Conservation (phyloP, 2,888 invertebrate species). For the Girardia tigrina region DNA sequence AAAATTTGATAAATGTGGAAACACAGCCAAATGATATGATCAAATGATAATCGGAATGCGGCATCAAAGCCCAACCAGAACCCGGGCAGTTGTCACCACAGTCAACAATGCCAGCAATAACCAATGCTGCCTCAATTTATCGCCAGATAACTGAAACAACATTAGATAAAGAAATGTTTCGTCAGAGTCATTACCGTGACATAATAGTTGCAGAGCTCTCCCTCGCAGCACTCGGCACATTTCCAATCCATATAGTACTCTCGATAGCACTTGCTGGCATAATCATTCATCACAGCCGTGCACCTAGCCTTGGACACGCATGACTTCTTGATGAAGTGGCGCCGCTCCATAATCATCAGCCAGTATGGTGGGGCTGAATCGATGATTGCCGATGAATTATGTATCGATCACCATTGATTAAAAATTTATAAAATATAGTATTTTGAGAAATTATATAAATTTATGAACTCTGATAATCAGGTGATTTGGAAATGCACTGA, state of each 20-base stretch:
- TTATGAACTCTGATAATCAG: too few relatives aligned
- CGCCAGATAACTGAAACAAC: background rate
- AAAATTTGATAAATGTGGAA: too few relatives aligned
- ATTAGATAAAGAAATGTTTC: background rate
- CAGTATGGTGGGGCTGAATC: constrained; percentile 74
- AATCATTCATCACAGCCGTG: constrained; percentile 58
- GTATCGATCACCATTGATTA: too few relatives aligned
- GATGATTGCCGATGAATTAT: too few relatives aligned
- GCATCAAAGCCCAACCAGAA: background rate
- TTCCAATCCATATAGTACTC: constrained; percentile 79
- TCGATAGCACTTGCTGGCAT: constrained; percentile 43
- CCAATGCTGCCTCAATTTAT: background rate
- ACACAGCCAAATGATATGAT: too few relatives aligned
- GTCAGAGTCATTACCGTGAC: constrained; percentile 62
- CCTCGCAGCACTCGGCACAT: constrained; percentile 84
- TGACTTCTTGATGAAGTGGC: constrained; percentile 76
- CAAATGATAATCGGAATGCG: too few relatives aligned
- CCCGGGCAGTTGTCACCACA: background rate
- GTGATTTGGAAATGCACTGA: too few relatives aligned
- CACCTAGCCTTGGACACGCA: constrained; percentile 72
- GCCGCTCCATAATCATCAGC: constrained; percentile 77
- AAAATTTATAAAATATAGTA: too few relatives aligned
- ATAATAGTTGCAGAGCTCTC: constrained; percentile 84
- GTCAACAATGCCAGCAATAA: background rate
- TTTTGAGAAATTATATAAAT: too few relatives aligned